These are phyloP conservation scores for Pagetopsis macropterus DNA, from an alignment of 2,797 vertebrate species.

Conservation along the genomic window DNA sequence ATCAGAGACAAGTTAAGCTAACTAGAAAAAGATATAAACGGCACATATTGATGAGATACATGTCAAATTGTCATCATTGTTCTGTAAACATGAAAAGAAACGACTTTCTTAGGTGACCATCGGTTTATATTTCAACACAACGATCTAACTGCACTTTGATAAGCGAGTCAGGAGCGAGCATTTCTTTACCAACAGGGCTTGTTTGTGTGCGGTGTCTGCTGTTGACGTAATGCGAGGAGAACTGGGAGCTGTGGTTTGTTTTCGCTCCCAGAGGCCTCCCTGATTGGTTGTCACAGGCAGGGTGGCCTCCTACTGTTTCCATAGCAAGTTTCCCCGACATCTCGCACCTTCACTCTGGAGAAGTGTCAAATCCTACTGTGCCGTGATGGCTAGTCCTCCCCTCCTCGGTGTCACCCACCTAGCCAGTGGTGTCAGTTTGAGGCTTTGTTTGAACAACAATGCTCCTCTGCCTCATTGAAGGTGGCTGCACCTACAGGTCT, in stretches of 20 bases:
- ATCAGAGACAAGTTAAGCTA: not conserved
- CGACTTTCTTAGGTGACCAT: not conserved
- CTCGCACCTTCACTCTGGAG: conserved; percentile 35
- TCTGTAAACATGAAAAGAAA: conserved; percentile 14
- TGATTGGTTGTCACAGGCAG: conserved; percentile 82
- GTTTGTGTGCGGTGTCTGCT: conserved; percentile 13
- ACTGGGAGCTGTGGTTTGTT: conserved; percentile 32
- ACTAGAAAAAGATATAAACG: not conserved
- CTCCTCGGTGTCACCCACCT: conserved; percentile 25
- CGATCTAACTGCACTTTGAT: not conserved
- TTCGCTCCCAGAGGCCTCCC: conserved; percentile 50
- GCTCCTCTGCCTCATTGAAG: conserved; percentile 48
- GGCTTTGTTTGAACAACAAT: conserved; percentile 49
- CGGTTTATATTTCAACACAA: not conserved
- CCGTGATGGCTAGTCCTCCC: conserved; percentile 28
- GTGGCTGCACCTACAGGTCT: conserved; percentile 33
- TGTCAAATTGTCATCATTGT: not conserved
- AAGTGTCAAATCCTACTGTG: conserved; percentile 46
- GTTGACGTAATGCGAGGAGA: conserved; percentile 37
- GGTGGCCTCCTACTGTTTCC: conserved; percentile 41
- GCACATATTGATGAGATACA: not conserved
- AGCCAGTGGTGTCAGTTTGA: conserved; percentile 59
- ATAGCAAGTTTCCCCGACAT: conserved; percentile 63
- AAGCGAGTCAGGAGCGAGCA: not conserved
- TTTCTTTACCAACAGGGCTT: not conserved